These are phyloP conservation scores for Acanthosepion esculentum DNA, from an alignment of 2,888 invertebrate genomes.

Conservation along the genomic window DNA sequence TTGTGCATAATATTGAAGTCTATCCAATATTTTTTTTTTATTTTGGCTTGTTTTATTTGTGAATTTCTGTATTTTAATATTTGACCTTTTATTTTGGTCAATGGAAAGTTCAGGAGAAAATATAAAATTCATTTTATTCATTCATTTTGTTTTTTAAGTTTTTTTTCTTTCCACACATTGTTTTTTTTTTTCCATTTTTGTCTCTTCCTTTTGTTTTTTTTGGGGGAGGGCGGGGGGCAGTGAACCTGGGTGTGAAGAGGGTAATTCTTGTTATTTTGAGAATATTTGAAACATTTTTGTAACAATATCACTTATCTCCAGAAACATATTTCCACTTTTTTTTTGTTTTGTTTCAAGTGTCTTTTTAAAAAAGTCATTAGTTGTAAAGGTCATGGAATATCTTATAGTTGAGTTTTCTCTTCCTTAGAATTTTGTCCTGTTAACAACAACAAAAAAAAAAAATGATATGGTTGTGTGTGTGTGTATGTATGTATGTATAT, in stretches of 20 bases:
- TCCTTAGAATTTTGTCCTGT: not conserved
- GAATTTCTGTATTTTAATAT: not conserved
- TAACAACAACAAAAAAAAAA: not conserved
- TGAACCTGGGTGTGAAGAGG: not conserved
- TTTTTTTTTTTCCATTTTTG: too few species aligned
- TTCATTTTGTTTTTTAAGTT: not conserved
- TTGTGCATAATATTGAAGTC: not conserved
- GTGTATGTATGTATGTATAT: not conserved
- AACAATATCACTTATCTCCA: not conserved
- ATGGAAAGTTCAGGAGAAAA: not conserved
- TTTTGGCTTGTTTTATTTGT: too few species aligned
- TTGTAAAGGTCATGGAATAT: not conserved
- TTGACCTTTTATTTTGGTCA: constrained; percentile 5
- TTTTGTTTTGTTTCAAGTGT: not conserved
- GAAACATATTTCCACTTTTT: not conserved
- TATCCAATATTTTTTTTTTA: too few species aligned
- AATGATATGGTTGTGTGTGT: not conserved
- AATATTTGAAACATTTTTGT: not conserved
- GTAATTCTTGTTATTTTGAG: not conserved
- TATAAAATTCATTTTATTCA: not conserved
- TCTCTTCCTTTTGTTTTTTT: not conserved
- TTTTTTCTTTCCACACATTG: not conserved
- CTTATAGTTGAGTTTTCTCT: not conserved
- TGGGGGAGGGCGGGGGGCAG: too few species aligned
- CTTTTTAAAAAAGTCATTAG: not conserved